Conservation (phyloP, 2,113 vertebrate genomes). For the Conger conger region DNA sequence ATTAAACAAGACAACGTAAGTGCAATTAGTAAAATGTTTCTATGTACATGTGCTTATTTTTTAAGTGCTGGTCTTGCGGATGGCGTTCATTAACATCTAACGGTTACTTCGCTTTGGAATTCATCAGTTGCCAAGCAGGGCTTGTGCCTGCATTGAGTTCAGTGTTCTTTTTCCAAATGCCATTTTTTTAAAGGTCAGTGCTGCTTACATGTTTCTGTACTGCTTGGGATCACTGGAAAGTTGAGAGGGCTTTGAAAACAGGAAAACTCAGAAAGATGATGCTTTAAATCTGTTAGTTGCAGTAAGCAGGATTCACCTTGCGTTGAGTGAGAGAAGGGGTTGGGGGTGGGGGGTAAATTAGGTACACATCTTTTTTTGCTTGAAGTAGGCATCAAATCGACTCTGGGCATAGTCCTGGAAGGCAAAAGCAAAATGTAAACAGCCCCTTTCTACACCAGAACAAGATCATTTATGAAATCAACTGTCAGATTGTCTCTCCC, state of each 20-base stretch:
- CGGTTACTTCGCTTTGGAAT: neutral
- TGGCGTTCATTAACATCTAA: neutral
- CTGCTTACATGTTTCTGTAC: neutral
- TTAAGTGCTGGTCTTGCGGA: neutral
- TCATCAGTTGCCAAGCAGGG: neutral
- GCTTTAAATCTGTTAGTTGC: neutral
- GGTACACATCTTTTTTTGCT: conserved; percentile 67
- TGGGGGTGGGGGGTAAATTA: conserved; percentile 36
- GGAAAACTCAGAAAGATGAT: neutral
- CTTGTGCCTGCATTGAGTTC: neutral
- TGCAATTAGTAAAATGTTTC: neutral
- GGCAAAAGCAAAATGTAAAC: neutral
- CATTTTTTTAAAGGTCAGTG: neutral
- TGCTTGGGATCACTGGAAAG: neutral
- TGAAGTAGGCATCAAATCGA: conserved; percentile 85
- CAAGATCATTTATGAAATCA: neutral
- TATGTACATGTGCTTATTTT: neutral
- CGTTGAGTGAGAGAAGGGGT: neutral
- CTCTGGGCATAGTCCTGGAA: conserved; percentile 85
- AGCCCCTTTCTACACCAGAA: neutral
- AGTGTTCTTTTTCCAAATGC: neutral
- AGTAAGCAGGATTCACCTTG: neutral
- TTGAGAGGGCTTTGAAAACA: neutral
- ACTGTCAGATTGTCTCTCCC: too few relatives aligned
- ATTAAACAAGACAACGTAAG: neutral